These are phyloP conservation scores for Diachasmimorpha longicaudata DNA, from an alignment of 1,140 invertebrate species.

Conservation along the genomic window DNA sequence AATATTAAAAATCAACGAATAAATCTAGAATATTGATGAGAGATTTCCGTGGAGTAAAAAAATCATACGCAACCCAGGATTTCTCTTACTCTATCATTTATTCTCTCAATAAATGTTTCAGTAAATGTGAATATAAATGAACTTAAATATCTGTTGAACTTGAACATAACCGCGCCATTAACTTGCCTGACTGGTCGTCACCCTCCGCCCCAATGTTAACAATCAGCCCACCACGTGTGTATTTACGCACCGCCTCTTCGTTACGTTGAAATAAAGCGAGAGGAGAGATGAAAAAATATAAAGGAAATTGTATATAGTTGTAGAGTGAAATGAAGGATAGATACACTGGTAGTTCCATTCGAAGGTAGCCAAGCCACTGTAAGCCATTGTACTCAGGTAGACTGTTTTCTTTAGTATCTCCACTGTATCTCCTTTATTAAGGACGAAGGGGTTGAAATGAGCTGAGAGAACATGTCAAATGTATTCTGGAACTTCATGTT, in stretches of 20 bases:
- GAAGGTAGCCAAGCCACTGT: slow-evolving; percentile 11
- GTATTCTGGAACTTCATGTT: neutral
- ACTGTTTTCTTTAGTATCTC: slow-evolving; percentile 10
- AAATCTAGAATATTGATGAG: too few relatives aligned
- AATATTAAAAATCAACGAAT: too few relatives aligned
- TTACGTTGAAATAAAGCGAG: neutral
- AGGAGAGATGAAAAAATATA: neutral
- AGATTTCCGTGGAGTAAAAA: too few relatives aligned
- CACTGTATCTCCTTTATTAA: neutral
- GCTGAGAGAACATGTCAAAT: neutral
- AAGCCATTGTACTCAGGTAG: slow-evolving; percentile 5
- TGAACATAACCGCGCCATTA: slow-evolving; percentile 1
- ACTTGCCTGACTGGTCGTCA: slow-evolving; percentile 17
- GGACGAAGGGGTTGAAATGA: neutral
- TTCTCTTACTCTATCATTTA: too few relatives aligned
- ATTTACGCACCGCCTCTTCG: slow-evolving; percentile 11
- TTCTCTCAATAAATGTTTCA: too few relatives aligned
- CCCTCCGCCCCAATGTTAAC: slow-evolving; percentile 7
- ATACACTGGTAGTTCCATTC: slow-evolving; percentile 5
- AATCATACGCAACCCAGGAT: too few relatives aligned
- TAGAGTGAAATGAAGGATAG: neutral
- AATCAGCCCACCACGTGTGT: neutral
- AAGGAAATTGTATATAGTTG: neutral
- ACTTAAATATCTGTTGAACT: neutral
- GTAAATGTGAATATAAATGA: neutral